These are phyloP conservation scores for Cancer borealis DNA, from an alignment of 2,888 invertebrate species.

Conservation along the genomic window DNA sequence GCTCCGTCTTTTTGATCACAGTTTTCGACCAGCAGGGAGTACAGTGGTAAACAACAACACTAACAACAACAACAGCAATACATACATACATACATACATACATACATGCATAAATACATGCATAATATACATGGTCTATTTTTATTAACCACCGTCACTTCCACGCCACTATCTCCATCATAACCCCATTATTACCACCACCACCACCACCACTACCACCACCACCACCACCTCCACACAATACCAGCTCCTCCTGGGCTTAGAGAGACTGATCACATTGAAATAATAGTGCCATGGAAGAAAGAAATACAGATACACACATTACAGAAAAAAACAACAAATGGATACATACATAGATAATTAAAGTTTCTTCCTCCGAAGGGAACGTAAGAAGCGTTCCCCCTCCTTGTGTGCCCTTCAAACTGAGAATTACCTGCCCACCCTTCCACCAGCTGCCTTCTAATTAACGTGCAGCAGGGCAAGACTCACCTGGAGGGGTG, in stretches of 20 bases:
- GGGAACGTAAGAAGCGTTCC: conserved; percentile 25
- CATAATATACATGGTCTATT: not conserved
- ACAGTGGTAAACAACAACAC: not conserved
- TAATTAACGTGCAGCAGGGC: conserved; percentile 38
- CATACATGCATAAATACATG: not conserved
- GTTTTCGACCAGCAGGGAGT: not conserved
- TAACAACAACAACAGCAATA: not conserved
- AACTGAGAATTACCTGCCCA: conserved; percentile 41
- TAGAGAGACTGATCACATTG: not conserved
- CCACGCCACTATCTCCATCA: not conserved
- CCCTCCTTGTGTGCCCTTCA: conserved; percentile 38
- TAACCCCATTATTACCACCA: not conserved
- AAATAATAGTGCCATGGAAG: not conserved
- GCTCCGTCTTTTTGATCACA: no score
- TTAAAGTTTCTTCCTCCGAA: not conserved
- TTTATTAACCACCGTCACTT: not conserved
- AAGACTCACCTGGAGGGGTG: conserved; percentile 15
- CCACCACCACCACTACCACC: not conserved
- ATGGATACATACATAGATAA: not conserved
- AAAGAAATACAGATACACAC: not conserved
- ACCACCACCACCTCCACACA: not conserved
- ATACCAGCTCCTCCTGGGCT: not conserved
- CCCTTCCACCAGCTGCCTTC: conserved; percentile 30
- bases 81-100: not conserved
- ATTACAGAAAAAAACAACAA: not conserved